These are phyloP conservation scores for Cerastis rubricosa DNA, from an alignment of 2,888 invertebrate species.

Conservation along the genomic window DNA sequence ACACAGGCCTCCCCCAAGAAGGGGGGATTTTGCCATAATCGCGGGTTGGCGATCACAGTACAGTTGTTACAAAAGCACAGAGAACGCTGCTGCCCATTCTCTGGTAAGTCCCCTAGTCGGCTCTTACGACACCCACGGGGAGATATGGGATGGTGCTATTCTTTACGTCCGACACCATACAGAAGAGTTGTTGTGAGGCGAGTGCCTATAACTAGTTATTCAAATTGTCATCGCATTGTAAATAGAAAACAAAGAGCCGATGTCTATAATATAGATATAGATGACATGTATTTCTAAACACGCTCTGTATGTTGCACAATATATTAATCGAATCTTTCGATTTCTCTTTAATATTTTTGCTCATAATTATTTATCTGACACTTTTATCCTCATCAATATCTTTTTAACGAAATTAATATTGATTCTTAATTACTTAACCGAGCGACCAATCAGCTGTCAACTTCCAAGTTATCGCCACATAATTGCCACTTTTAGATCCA, in stretches of 20 bases:
- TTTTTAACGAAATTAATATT: conserved; percentile 10
- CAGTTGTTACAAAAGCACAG: no score
- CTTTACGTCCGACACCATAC: no score
- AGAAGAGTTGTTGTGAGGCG: no score
- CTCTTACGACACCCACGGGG: no score
- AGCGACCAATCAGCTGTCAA: conserved; percentile 37
- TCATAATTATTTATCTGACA: conserved; percentile 4
- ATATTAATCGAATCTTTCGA: neutral
- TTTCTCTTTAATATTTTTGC: neutral
- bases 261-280: neutral
- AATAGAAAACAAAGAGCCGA: conserved; percentile 2
- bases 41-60: no score
- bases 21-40: no score
- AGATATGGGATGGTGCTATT: no score
- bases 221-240: neutral
- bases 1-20: no score
- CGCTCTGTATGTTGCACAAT: neutral
- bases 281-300: neutral
- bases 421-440: conserved; percentile 38
- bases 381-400: conserved; percentile 4
- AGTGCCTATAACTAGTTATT: conserved; percentile 5
- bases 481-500: conserved; percentile 66
- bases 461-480: conserved; percentile 49
- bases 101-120: no score
- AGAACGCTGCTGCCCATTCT: no score